Evolutionary conservation across 2,888 invertebrate genomes (phyloP).

Genomic region (Oxyscelio sp.): DNA sequence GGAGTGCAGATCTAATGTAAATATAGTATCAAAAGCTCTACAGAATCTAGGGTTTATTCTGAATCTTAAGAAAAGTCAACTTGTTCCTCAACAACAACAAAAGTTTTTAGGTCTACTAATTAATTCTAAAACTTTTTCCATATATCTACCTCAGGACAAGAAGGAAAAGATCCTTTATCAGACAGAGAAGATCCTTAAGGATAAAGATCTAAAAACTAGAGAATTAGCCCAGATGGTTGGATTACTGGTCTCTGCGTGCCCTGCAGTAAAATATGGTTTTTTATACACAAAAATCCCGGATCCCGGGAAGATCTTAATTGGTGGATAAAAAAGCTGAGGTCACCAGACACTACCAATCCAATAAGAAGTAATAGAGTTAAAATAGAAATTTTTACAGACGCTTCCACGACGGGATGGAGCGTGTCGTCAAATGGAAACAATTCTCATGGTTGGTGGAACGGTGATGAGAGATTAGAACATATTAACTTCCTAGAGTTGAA

Average conservation of each 20-base stretch:
- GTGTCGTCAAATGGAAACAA: background rate
- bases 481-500: no score
- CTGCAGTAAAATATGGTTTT: conserved; percentile 65
- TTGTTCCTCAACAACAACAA: conserved; percentile 6
- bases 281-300: conserved; percentile 44
- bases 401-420: conserved; percentile 21
- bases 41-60: conserved; percentile 63
- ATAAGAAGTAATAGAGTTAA: conserved; percentile 1
- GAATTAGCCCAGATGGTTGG: conserved; percentile 56
- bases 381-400: conserved; percentile 67
- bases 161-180: conserved; percentile 10
- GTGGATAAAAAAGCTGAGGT: conserved; percentile 26
- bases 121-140: conserved; percentile 35
- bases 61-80: conserved; percentile 47
- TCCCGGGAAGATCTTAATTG: conserved; percentile 31
- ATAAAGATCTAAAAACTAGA: conserved; percentile 40
- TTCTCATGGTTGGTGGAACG: conserved; percentile 31
- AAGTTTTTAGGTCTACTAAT: conserved; percentile 20
- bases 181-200: conserved; percentile 17
- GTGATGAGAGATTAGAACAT: conserved; percentile 41
- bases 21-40: no score
- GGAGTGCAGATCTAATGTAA: no score
- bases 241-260: conserved; percentile 48
- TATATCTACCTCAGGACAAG: conserved; percentile 58
- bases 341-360: conserved; percentile 18